Evolutionary conservation across 2,797 vertebrate genomes (phyloP).

Genomic region (Vipera latastei): DNA sequence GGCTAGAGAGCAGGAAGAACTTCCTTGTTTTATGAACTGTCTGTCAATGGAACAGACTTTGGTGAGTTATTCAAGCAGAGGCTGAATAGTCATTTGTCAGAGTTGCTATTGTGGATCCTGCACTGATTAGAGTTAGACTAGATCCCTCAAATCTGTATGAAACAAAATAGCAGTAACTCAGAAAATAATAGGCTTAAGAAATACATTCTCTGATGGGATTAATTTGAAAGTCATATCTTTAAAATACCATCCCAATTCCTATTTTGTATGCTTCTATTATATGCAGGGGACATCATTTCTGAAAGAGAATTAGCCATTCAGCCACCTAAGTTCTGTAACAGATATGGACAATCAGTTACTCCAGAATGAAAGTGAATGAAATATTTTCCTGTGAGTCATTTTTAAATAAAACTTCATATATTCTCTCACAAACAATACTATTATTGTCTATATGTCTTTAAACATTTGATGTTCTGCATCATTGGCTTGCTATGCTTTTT

Average conservation of each 20-base stretch:
- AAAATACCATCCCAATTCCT: slow-evolving; percentile 24
- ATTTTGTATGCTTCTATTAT: slow-evolving; percentile 22
- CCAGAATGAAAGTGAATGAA: slow-evolving; percentile 52
- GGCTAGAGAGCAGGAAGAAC: neutral
- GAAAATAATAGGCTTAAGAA: neutral
- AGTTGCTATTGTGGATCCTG: neutral
- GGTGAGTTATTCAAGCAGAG: neutral
- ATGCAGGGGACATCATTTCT: slow-evolving; percentile 41
- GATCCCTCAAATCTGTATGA: neutral
- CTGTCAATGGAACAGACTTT: neutral
- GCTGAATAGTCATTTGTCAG: neutral
- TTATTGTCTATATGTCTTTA: slow-evolving; percentile 46
- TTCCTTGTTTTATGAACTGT: neutral
- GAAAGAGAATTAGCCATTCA: slow-evolving; percentile 1
- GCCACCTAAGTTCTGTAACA: slow-evolving; percentile 35
- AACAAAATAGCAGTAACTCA: neutral
- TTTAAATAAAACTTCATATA: slow-evolving; percentile 55
- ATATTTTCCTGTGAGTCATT: slow-evolving; percentile 52
- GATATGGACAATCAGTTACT: slow-evolving; percentile 55
- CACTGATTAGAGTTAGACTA: neutral
- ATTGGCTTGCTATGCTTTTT: slow-evolving; percentile 30
- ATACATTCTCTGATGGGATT: neutral
- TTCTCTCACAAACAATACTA: slow-evolving; percentile 34
- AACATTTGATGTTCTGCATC: slow-evolving; percentile 42
- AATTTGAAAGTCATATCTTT: neutral